phyloP scores from a whole-genome alignment of 2,113 vertebrate species.

The Dipodomys ordii region DNA sequence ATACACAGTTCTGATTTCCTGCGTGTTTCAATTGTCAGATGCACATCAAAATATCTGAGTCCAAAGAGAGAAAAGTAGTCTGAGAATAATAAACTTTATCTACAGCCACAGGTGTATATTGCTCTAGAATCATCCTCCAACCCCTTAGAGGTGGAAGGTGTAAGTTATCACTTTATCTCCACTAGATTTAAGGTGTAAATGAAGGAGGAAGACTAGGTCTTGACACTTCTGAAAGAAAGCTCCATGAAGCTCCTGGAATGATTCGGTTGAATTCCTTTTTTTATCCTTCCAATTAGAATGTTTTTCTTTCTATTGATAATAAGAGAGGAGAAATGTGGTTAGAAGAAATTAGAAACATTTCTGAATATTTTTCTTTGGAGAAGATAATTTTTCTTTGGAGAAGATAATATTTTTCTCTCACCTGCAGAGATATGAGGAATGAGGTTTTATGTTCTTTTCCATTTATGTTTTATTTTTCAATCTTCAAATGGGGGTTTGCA shows the following conservation, averaged over 20 bases:
- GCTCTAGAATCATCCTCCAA: neutral
- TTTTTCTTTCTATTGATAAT: neutral
- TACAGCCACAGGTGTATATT: neutral
- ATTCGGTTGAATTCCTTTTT: neutral
- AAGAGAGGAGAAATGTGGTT: neutral
- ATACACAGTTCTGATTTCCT: neutral
- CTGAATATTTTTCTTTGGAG: neutral
- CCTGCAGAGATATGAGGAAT: neutral
- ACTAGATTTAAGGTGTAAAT: neutral
- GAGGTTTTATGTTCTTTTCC: neutral
- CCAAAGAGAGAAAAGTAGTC: neutral
- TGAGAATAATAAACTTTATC: neutral
- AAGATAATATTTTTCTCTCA: neutral
- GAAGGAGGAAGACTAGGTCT: neutral
- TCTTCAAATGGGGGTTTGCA: too few species aligned
- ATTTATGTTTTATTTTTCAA: too few species aligned
- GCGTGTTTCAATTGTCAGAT: neutral
- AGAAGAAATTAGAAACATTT: constrained; percentile 1
- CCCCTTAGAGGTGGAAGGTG: neutral
- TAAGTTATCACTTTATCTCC: neutral
- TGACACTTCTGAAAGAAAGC: neutral
- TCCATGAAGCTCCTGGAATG: neutral
- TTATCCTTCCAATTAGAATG: neutral
- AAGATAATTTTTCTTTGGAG: neutral
- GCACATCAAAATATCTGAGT: neutral